Percentiles rank a stretch among this genome's conserved stretches.
phyloP scores from a whole-genome alignment of 2,797 vertebrate genomes.

The Psittacula echo region DNA sequence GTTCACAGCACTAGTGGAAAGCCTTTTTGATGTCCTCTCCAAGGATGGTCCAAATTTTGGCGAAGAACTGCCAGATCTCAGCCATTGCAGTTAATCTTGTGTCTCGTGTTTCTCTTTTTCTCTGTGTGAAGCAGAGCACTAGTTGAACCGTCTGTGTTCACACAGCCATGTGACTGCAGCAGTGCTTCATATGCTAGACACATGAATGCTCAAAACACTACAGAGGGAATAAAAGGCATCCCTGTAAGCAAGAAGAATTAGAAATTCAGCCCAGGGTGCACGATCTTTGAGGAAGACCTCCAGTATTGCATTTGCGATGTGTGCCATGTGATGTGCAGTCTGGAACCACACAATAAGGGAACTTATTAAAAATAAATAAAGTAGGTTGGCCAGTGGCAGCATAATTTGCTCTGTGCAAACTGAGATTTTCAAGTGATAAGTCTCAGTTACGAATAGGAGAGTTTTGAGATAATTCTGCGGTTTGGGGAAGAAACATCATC shows the following conservation, averaged over 20 bases:
- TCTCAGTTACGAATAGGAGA: neutral
- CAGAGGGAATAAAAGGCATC: neutral
- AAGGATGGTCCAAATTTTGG: neutral
- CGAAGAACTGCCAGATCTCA: neutral
- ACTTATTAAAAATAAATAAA: neutral
- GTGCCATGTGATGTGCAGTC: constrained; percentile 13
- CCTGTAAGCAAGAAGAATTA: neutral
- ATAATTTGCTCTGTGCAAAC: neutral
- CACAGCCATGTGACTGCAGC: constrained; percentile 8
- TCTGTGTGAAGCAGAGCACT: neutral
- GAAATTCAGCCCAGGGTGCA: neutral
- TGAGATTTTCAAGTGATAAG: constrained; percentile 22
- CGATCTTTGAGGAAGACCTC: neutral
- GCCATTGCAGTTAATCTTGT: neutral
- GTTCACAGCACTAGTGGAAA: neutral
- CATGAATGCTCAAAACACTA: neutral
- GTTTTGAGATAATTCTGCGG: neutral
- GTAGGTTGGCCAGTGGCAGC: neutral
- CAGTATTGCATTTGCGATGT: neutral
- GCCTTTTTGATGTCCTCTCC: neutral
- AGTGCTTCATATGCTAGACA: constrained; percentile 9
- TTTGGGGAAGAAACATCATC: neutral
- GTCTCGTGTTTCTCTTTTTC: neutral
- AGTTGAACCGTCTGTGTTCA: neutral
- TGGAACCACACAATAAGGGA: neutral